A percentile compares a stretch with the other conserved stretches of the same genome.
phyloP scores from a whole-genome alignment of 1,140 invertebrate genomes.

The Aporrectodea caliginosa region DNA sequence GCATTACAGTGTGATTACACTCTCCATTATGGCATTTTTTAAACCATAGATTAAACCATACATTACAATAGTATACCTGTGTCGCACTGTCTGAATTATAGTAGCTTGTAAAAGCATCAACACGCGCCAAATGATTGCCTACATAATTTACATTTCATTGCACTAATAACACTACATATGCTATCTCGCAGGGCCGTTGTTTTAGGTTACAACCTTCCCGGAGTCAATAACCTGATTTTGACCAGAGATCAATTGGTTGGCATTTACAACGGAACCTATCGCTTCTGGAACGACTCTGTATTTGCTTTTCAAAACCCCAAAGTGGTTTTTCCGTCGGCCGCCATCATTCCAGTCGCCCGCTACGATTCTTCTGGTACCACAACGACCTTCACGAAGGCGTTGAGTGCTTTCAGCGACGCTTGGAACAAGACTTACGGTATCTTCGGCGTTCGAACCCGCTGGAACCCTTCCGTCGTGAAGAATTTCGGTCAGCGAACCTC shows the following conservation, averaged over 20 bases:
- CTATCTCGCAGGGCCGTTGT: slow-evolving; percentile 28
- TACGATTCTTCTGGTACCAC: slow-evolving; percentile 34
- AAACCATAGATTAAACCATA: too few relatives aligned
- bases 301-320: slow-evolving; percentile 16
- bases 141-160: too few relatives aligned
- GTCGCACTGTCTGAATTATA: too few relatives aligned
- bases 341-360: slow-evolving; percentile 32
- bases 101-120: too few relatives aligned
- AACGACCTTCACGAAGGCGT: slow-evolving; percentile 34
- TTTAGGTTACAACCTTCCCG: slow-evolving; percentile 22
- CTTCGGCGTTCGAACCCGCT: slow-evolving; percentile 34
- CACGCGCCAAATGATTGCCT: too few relatives aligned
- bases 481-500: slow-evolving; percentile 35
- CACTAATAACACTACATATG: too few relatives aligned
- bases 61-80: too few relatives aligned
- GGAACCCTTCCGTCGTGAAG: slow-evolving; percentile 34
- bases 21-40: too few relatives aligned
- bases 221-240: slow-evolving; percentile 25
- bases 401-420: slow-evolving; percentile 1
- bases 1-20: too few relatives aligned
- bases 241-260: slow-evolving; percentile 29
- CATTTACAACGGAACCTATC: slow-evolving; percentile 35
- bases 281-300: slow-evolving; percentile 29
- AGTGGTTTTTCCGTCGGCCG: slow-evolving; percentile 13
- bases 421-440: slow-evolving; percentile 34